A percentile compares a stretch with the other conserved stretches of the same genome.
These are phyloP conservation scores for Solea senegalensis DNA, from an alignment of 2,113 vertebrate species.

Conservation along the genomic window DNA sequence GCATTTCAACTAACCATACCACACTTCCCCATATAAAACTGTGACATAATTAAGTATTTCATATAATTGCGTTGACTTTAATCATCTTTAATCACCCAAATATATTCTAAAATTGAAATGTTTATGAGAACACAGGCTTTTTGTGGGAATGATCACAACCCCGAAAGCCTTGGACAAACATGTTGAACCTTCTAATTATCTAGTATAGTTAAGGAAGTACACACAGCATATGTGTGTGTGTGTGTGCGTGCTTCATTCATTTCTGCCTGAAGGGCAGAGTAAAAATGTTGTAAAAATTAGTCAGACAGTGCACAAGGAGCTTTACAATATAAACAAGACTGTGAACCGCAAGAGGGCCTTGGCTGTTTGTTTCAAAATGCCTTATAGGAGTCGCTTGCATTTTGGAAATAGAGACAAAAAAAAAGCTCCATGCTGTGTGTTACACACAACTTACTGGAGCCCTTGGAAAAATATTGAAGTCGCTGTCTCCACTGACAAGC, in stretches of 20 bases:
- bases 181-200: slow-evolving; percentile 81
- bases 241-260: slow-evolving; percentile 52
- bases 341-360: slow-evolving; percentile 29
- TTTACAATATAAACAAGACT: slow-evolving; percentile 58
- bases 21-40: slow-evolving; percentile 79
- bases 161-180: slow-evolving; percentile 74
- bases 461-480: slow-evolving; percentile 58
- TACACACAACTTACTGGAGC: slow-evolving; percentile 55
- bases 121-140: slow-evolving; percentile 79
- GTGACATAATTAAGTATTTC: slow-evolving; percentile 81
- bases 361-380: slow-evolving; percentile 37
- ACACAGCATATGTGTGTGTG: slow-evolving; percentile 55
- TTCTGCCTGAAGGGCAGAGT: slow-evolving; percentile 44
- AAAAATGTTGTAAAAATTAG: slow-evolving; percentile 61
- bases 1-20: slow-evolving; percentile 67
- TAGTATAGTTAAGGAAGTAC: slow-evolving; percentile 69
- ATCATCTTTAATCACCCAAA: slow-evolving; percentile 82
- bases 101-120: slow-evolving; percentile 82
- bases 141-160: slow-evolving; percentile 79
- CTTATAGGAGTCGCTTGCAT: slow-evolving; percentile 37
- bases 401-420: slow-evolving; percentile 36
- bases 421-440: slow-evolving; percentile 36
- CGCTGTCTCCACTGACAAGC: slow-evolving; percentile 36
- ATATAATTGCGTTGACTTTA: slow-evolving; percentile 79
- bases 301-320: slow-evolving; percentile 38